Conservation (phyloP, 2,797 vertebrate species). For the Clamator glandarius region DNA sequence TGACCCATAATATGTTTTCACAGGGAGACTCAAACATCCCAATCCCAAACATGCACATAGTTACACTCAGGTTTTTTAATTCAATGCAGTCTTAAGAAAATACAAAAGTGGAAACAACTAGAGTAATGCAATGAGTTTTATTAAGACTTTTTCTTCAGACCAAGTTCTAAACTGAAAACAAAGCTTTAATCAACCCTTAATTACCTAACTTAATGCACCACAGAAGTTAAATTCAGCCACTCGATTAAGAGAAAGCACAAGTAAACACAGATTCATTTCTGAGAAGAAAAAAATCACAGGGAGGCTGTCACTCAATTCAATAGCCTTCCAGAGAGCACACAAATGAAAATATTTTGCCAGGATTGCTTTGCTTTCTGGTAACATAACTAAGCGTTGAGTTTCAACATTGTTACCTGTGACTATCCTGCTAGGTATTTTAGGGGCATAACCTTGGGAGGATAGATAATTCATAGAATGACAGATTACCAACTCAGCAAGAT, state of each 20-base stretch:
- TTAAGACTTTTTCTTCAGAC: conserved; percentile 13
- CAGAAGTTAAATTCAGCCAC: conserved; percentile 22
- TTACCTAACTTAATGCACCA: conserved; percentile 34
- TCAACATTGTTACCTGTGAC: not conserved
- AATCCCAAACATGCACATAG: not conserved
- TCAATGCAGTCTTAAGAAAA: not conserved
- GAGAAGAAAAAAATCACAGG: not conserved
- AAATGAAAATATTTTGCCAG: conserved; percentile 39
- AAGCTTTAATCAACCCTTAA: conserved; percentile 49
- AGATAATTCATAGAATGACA: not conserved
- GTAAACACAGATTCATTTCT: conserved; percentile 24
- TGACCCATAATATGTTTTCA: not conserved
- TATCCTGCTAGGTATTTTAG: not conserved
- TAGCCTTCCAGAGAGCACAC: not conserved
- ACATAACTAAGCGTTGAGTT: not conserved
- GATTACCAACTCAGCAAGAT: not conserved
- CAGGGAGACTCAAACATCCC: conserved; percentile 36
- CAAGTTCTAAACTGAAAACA: conserved; percentile 18
- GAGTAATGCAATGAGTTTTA: not conserved
- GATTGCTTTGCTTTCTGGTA: not conserved
- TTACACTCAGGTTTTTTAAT: conserved; percentile 41
- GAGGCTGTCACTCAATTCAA: not conserved
- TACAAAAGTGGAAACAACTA: conserved; percentile 3
- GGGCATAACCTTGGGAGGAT: not conserved
- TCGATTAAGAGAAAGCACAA: conserved; percentile 23